A percentile compares a stretch with the other conserved stretches of the same genome.
Evolutionary conservation across 2,113 vertebrate genomes (phyloP).

Genomic region (Hippocampus guttulatus): DNA sequence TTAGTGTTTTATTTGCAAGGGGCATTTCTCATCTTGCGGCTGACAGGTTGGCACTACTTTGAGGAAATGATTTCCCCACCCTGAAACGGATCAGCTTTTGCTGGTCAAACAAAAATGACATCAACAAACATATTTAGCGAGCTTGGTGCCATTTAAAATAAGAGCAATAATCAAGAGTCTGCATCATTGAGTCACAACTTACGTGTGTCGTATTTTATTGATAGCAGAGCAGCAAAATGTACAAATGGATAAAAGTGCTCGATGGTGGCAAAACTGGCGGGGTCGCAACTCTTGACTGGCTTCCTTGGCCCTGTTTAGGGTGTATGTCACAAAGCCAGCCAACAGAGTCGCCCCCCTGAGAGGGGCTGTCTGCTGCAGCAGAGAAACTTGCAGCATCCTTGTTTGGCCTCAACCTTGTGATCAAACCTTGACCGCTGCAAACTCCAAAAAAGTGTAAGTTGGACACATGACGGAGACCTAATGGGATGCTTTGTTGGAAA

Average conservation of each 20-base stretch:
- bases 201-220: conserved; percentile 34
- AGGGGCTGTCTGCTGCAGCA: conserved; percentile 16
- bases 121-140: neutral
- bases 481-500: neutral
- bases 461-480: neutral
- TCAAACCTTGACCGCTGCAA: too few relatives aligned
- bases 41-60: neutral
- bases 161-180: neutral
- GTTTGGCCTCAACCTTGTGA: neutral
- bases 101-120: neutral
- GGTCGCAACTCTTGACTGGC: conserved; percentile 72
- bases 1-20: too few relatives aligned
- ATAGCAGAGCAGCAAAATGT: neutral
- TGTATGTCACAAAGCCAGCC: conserved; percentile 71
- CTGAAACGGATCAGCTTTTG: neutral
- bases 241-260: neutral
- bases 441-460: neutral
- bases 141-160: neutral
- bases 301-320: conserved; percentile 50
- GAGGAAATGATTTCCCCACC: neutral
- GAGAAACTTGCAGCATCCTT: neutral
- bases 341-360: conserved; percentile 64
- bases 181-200: neutral
- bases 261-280: conserved; percentile 43
- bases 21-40: too few relatives aligned